Evolutionary conservation across 2,888 invertebrate genomes (phyloP), one percentile per base, ranked within the genome.

Genomic region (Lasioglossum marginatum): DNA sequence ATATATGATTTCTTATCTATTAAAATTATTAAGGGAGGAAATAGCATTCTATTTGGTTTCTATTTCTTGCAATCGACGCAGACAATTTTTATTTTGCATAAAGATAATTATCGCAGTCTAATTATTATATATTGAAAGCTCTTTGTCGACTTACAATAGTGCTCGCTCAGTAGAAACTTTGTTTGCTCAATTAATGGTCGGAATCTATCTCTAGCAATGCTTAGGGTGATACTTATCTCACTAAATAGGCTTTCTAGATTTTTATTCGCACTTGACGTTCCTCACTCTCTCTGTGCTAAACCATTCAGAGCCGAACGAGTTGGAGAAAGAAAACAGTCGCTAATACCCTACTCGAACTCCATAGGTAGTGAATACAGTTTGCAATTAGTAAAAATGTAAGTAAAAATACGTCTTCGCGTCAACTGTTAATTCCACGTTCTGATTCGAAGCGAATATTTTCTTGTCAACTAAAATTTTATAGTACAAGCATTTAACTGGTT

Each of bases 271-370:
- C 16, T 60, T 16, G 27, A 60, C 14, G 27, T 31, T 60, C 27
- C 60, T 60, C 60, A 60, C 60, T 60, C 60, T 60, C 60, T 27
- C 60, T 52, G 27, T 60, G 23, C 60, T 16, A 16, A 60, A 16
- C 60, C 27, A 60, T 60, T 60, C 60, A 60, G 60, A 60, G 16
- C 60, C 60, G 60, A 60, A 60, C 60, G 60, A 60, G 60, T 31
- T 16, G 5, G 14, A 31, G 27, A 60, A 60, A 60, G 27, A 60
- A 60, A 60, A 60, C 60, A 16, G 16, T 60, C 60, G 27, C 27
- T 60, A 31, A 6, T 31, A 60, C 14, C 2, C 16, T 60, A 14
- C 16, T 16, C 60, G 27, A 60, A 60, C 16, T 60, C 5, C 6
- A 14, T 31, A 31, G 27, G n/a, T 60, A 31, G 27, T 16, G 60